These are phyloP conservation scores for Drosophila ironensis DNA, from an alignment of 1,140 invertebrate genomes.

Conservation along the genomic window DNA sequence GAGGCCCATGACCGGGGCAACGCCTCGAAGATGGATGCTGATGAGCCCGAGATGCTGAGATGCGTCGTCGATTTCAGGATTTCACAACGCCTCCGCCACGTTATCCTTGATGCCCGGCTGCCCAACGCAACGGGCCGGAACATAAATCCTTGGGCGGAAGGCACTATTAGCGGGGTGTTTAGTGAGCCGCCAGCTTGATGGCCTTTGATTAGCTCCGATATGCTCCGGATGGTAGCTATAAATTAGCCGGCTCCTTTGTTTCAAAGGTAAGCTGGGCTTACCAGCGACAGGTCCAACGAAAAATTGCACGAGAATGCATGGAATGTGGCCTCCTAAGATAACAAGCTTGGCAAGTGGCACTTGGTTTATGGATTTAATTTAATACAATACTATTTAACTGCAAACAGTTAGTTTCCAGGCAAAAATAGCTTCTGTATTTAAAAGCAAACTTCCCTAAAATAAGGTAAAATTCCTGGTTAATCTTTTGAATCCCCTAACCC, in stretches of 20 bases:
- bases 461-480: no score
- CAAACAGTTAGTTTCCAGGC: no score
- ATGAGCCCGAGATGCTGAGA: slow-evolving; percentile 50
- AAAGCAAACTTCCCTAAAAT: no score
- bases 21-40: slow-evolving; percentile 69
- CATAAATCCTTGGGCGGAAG: slow-evolving; percentile 64
- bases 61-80: neutral
- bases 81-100: neutral
- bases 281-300: neutral
- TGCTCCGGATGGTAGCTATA: slow-evolving; percentile 38
- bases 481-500: neutral
- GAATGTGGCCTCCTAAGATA: neutral
- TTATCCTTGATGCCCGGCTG: slow-evolving; percentile 25
- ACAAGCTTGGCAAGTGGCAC: no score
- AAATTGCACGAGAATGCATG: neutral
- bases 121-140: slow-evolving; percentile 28
- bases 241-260: slow-evolving; percentile 28
- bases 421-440: no score
- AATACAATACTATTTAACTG: no score
- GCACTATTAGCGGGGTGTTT: slow-evolving; percentile 66
- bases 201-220: slow-evolving; percentile 61
- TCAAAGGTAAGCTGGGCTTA: slow-evolving; percentile 3
- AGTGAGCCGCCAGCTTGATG: slow-evolving; percentile 57
- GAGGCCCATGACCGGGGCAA: slow-evolving; percentile 59
- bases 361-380: no score